Evolutionary conservation across 2,888 invertebrate genomes (phyloP).

Genomic region (Masnerella sp.): DNA sequence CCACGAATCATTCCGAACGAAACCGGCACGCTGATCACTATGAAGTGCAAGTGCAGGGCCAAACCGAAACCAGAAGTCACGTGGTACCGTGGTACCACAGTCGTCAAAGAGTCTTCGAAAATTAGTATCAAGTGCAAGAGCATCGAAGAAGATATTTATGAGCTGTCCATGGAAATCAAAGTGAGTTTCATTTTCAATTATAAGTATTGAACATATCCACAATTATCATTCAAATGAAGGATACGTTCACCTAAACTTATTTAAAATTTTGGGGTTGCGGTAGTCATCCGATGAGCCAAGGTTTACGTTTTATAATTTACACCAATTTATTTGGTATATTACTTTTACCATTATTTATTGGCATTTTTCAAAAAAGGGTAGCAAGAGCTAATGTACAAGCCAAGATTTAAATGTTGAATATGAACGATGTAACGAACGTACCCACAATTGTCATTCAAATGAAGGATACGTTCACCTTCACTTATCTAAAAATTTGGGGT

Average conservation of each 20-base stretch:
- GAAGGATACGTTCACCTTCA: background rate
- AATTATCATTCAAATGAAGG: background rate
- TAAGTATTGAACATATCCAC: too few relatives aligned
- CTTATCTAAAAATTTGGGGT: too few relatives aligned
- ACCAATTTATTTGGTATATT: too few relatives aligned
- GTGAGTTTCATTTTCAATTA: constrained; percentile 75
- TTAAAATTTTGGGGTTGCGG: too few relatives aligned
- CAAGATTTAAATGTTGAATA: too few relatives aligned
- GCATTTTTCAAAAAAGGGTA: too few relatives aligned
- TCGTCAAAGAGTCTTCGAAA: constrained; percentile 90
- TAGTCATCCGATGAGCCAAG: too few relatives aligned
- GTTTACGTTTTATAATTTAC: too few relatives aligned
- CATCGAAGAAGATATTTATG: constrained; percentile 91
- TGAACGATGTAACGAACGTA: too few relatives aligned
- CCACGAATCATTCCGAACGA: constrained; percentile 99
- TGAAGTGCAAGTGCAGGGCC: constrained; percentile 97
- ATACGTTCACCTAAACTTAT: background rate
- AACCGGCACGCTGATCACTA: constrained; percentile 96
- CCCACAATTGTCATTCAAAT: background rate
- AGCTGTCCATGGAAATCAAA: constrained; percentile 90
- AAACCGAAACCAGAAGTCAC: constrained; percentile 96
- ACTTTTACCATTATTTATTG: too few relatives aligned
- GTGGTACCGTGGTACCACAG: constrained; percentile 95
- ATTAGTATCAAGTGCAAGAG: constrained; percentile 88
- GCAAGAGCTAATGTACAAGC: too few relatives aligned